Base-by-base conservation (phyloP, 2,888 invertebrate genomes). In the Drosophila diplacantha region DNA sequence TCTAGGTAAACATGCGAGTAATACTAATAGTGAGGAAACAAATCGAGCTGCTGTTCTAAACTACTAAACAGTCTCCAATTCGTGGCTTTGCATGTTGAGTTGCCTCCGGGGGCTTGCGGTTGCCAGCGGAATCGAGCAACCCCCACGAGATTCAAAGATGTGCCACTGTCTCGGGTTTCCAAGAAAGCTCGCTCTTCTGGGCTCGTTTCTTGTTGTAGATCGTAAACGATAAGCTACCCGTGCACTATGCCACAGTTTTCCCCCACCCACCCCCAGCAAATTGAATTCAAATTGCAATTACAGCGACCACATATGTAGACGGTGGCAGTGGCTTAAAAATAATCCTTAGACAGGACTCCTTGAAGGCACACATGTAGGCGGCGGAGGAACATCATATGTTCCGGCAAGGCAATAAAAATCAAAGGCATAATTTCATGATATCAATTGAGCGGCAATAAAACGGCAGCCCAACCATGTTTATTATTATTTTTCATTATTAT, bases 391-490 rank as follows among this genome's bases (percentile, higher is more conserved):
- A 83, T 80, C 80, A 81, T 84, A 84, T 84, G 84, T 76, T 83
- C 43, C 67, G 71, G 51, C 32, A 71, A 35, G 55, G 75, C 75
- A 80, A 84, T 84, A 84, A 81, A 82, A 84, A 81, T 83, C 80
- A 84, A 73, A 82, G 79, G 68, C 76, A 73, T 78, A 73, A 85
- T 84, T 84, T 82, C 72, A 60, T 68, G 71, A 61, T 83, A 74
- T 74, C 83, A 84, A 84, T 80, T 82, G 75, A 74, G 75, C 63
- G 57, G 71, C 74, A 77, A 85, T 73, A 77, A 77, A 85, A 77
- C 65, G 54, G 35, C 38, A 50, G 51, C 52, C 39, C 38, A 41
- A 56, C 41, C 52, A 68, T 62, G 62, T 69, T 69, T 70, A 68
- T 68, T 69, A 68, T 68, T 68, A 69, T 69, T 59, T 66, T 51